phyloP scores from a whole-genome alignment of 2,888 invertebrate species.

The Luperina nickerlii region DNA sequence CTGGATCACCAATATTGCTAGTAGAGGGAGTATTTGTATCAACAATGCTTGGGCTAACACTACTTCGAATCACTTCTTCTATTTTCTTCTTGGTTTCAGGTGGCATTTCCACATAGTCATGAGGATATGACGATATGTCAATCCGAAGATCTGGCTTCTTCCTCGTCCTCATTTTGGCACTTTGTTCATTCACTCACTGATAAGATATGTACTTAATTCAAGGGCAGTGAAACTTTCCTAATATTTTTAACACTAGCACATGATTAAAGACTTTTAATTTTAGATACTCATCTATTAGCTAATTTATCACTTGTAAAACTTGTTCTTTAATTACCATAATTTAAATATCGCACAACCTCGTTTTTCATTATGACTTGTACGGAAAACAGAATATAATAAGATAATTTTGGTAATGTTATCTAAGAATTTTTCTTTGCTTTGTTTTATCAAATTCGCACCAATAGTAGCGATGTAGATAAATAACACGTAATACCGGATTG shows the following conservation, averaged over 20 bases:
- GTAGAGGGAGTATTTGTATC: constrained; percentile 21
- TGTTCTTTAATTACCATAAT: not conserved
- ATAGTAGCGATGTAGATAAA: constrained; percentile 69
- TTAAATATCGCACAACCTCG: constrained; percentile 26
- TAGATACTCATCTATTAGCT: constrained; percentile 30
- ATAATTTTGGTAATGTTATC: constrained; percentile 69
- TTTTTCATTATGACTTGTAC: constrained; percentile 39
- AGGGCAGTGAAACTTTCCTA: constrained; percentile 28
- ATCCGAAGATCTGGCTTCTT: constrained; percentile 84
- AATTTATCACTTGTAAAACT: constrained; percentile 25
- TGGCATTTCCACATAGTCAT: constrained; percentile 87
- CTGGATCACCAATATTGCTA: constrained; percentile 27
- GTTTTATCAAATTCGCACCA: constrained; percentile 77
- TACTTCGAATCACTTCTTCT: constrained; percentile 66
- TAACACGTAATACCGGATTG: constrained; percentile 71
- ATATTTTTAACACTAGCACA: constrained; percentile 37
- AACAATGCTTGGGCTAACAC: constrained; percentile 53
- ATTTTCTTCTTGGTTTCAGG: constrained; percentile 75
- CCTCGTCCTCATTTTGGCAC: constrained; percentile 76
- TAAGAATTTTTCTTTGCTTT: constrained; percentile 75
- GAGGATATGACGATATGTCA: constrained; percentile 81
- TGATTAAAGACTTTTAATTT: constrained; percentile 35
- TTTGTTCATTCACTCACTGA: constrained; percentile 38
- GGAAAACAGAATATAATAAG: constrained; percentile 58
- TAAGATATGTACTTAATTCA: constrained; percentile 26